phyloP scores from a whole-genome alignment of 2,797 vertebrate genomes.

The Enteromius fasciolatus region DNA sequence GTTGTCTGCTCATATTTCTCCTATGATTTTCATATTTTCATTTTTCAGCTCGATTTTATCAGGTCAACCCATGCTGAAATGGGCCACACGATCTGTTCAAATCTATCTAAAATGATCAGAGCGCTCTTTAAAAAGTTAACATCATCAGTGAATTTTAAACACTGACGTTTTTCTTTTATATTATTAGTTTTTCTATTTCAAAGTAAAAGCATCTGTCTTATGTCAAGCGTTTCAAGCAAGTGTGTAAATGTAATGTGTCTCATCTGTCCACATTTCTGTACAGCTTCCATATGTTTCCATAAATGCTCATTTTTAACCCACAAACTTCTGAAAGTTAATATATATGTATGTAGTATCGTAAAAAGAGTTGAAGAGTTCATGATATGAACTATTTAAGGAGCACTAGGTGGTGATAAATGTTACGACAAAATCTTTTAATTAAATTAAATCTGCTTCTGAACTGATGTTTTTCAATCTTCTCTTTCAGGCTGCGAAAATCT shows the following conservation, averaged over 20 bases:
- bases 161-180: neutral
- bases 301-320: neutral
- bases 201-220: neutral
- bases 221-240: no score
- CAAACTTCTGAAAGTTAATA: neutral
- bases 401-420: neutral
- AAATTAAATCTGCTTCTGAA: neutral
- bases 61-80: neutral
- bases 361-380: neutral
- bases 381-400: neutral
- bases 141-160: neutral
- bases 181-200: neutral
- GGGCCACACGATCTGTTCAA: neutral
- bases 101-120: neutral
- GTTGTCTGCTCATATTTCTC: neutral
- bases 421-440: neutral
- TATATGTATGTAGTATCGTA: neutral
- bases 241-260: neutral
- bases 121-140: neutral
- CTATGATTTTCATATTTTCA: neutral
- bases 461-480: constrained; percentile 36
- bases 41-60: neutral
- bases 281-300: neutral
- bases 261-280: neutral
- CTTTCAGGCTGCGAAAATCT: constrained; percentile 95